Evolutionary conservation across 2,797 vertebrate genomes (phyloP).

Genomic region (Loriculus beryllinus): DNA sequence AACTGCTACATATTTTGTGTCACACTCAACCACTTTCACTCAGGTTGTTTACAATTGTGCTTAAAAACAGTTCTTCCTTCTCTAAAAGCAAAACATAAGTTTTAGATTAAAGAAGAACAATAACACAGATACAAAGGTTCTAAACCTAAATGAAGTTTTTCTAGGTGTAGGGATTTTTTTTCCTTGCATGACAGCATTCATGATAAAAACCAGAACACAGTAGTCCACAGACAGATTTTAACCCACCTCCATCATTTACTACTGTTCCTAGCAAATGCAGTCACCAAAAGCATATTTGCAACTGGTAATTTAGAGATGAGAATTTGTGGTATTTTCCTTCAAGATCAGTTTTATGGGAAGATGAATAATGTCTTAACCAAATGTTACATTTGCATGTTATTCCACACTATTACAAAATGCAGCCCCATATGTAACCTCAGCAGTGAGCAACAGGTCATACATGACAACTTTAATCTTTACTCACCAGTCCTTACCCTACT

Average conservation of each 20-base stretch:
- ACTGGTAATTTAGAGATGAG: background rate
- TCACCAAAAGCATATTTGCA: background rate
- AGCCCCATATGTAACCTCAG: background rate
- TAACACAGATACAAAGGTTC: background rate
- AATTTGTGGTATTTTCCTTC: constrained; percentile 14
- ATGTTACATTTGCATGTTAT: background rate
- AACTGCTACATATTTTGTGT: background rate
- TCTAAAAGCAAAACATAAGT: background rate
- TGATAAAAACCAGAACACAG: constrained; percentile 41
- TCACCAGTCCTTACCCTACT: background rate
- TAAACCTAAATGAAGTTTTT: constrained; percentile 30
- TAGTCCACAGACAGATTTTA: background rate
- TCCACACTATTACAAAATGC: background rate
- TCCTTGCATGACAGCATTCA: background rate
- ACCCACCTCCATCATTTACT: constrained; percentile 11
- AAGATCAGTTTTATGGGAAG: background rate
- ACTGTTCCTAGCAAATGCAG: background rate
- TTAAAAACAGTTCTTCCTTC: background rate
- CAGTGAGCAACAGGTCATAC: constrained; percentile 18
- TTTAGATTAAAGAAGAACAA: background rate
- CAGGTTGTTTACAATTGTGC: background rate
- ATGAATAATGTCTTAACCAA: background rate
- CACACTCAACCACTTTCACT: background rate
- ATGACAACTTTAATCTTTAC: constrained; percentile 15
- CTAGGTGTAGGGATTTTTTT: background rate